Conservation (phyloP, 2,797 vertebrate species). For the Bradypodion pumilum region DNA sequence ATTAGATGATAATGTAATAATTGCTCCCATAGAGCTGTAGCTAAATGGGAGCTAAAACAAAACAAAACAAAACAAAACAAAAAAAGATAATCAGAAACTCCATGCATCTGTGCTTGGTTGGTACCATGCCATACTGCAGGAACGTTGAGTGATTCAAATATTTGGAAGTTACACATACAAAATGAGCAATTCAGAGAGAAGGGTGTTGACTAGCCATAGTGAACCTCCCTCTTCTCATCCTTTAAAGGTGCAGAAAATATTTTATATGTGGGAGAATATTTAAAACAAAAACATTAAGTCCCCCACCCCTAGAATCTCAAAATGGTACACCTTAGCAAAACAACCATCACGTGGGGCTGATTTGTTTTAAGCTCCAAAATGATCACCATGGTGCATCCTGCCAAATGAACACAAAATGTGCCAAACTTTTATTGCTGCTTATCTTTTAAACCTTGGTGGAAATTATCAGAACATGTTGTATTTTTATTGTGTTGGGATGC, state of each 20-base stretch:
- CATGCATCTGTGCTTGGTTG: background rate
- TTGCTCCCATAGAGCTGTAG: too few relatives aligned
- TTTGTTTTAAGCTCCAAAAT: background rate
- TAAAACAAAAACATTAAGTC: background rate
- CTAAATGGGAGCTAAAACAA: background rate
- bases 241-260: background rate
- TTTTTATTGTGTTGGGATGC: background rate
- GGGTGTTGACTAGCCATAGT: background rate
- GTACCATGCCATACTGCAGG: background rate
- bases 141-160: background rate
- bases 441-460: conserved; percentile 2
- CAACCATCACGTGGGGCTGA: background rate
- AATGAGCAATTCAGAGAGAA: background rate
- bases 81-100: background rate
- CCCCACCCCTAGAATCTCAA: background rate
- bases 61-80: too few relatives aligned
- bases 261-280: background rate
- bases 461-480: background rate
- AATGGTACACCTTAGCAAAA: background rate
- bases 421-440: background rate
- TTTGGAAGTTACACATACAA: background rate
- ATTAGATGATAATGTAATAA: background rate
- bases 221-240: too few relatives aligned
- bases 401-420: background rate
- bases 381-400: background rate